A percentile compares a stretch with the other conserved stretches of the same genome.
phyloP scores from a whole-genome alignment of 1,140 invertebrate species.

The Lepeophtheirus salmonis region DNA sequence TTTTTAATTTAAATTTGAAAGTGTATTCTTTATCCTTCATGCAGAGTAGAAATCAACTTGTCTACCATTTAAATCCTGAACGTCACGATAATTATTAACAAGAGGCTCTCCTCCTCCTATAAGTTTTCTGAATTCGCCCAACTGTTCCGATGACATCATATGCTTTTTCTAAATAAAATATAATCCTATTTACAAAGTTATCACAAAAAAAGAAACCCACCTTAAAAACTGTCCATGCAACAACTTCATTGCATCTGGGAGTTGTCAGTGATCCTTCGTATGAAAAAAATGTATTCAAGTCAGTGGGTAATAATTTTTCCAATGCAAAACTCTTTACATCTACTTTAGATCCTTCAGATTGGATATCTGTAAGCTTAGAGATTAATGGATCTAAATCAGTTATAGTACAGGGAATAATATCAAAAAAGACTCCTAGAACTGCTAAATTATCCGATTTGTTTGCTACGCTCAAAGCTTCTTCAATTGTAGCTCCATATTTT shows the following conservation, averaged over 20 bases:
- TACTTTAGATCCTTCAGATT: neutral
- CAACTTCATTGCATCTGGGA: slow-evolving; percentile 34
- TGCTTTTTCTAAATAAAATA: no score
- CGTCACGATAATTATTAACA: neutral
- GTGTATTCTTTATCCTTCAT: no score
- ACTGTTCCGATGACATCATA: no score
- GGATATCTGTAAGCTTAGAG: neutral
- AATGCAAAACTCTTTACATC: slow-evolving; percentile 28
- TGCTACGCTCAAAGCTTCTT: slow-evolving; percentile 18
- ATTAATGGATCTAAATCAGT: neutral
- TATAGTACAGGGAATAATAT: slow-evolving; percentile 2
- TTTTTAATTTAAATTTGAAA: no score
- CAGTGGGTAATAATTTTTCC: slow-evolving; percentile 33
- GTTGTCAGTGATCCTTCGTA: slow-evolving; percentile 46
- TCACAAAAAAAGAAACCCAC: no score
- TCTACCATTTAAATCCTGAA: neutral
- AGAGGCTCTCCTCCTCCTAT: neutral
- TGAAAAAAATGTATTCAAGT: slow-evolving; percentile 40
- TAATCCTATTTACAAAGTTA: no score
- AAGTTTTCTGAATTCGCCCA: neutral
- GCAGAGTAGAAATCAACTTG: no score
- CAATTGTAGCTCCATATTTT: slow-evolving; percentile 17
- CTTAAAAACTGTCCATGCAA: slow-evolving; percentile 35
- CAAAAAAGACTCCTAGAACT: slow-evolving; percentile 20
- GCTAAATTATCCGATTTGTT: slow-evolving; percentile 16